Base-by-base conservation (phyloP, 2,113 vertebrate species). In the Aix galericulata region DNA sequence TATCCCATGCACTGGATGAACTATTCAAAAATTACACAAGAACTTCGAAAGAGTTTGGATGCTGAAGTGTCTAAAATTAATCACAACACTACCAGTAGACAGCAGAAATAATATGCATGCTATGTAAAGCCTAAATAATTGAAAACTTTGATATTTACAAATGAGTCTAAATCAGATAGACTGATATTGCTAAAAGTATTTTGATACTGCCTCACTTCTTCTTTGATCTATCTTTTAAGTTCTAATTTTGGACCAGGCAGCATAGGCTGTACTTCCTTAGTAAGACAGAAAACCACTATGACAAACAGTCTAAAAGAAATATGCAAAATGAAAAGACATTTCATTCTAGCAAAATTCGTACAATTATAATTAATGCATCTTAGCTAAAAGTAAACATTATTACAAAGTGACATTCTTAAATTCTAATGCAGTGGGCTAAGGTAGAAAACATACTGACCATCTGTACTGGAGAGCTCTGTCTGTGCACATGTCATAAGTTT, bases 401-500 rank as follows among this genome's bases (percentile, higher is more conserved):
- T 85, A 44, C 14, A 23, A 80, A 63, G 56, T 4, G 48, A 60
- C 1, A 3, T 68, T 68, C 53, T 80, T 81, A 34, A 77, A 50
- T 73, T 79, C 46, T 48, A 77, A 11, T 9, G 11, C 91, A 86
- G 40, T 42, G 22, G n/a, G 76, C 58, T 73, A 62, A 89, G 64
- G 22, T 63, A 95, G 62, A 91, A 71, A 86, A 59, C 26, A 66
- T 77, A 98, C 97, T 97, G 86, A 98, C 98, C 97, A 9, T 98
- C 93, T 63, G 93, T 97, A 88, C 83, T 86, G 85, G 96, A 98
- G 96, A 98, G 98, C 89, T 96, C 91, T 89, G 93, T 86, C 58
- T 98, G 97, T 62, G 98, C 95, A 98, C 99, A 99, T 75, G 98
- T 98, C 96, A 99, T 97, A 68, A 99, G 98, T 84, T 98, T 98